Evolutionary conservation across 1,140 invertebrate genomes (phyloP).

Genomic region (Papilio dardanus): DNA sequence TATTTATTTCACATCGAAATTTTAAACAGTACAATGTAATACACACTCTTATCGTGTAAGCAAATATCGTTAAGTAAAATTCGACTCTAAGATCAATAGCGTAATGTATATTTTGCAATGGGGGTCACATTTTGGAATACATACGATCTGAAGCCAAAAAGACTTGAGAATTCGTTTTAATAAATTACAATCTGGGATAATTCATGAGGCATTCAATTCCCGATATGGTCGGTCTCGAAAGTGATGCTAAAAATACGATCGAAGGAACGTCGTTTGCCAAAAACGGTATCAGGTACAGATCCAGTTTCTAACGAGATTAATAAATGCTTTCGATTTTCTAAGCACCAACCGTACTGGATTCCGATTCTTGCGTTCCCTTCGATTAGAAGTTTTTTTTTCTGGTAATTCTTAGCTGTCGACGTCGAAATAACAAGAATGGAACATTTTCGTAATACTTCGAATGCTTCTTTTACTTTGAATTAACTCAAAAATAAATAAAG

Average conservation of each 20-base stretch:
- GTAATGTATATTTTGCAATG: neutral
- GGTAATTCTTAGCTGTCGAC: too few species aligned
- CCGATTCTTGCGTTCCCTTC: neutral
- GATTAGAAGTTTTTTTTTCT: too few species aligned
- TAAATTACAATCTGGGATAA: constrained; percentile 66
- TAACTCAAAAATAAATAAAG: too few species aligned
- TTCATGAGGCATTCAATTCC: constrained; percentile 77
- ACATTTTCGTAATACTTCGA: too few species aligned
- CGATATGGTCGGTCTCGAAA: constrained; percentile 66
- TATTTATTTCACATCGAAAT: neutral
- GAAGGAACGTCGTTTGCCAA: constrained; percentile 41
- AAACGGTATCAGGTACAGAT: constrained; percentile 56
- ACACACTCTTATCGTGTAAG: neutral
- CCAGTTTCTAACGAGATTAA: constrained; percentile 55
- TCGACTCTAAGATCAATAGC: neutral
- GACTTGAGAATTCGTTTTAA: constrained; percentile 39
- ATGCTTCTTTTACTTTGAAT: too few species aligned
- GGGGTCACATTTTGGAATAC: constrained; percentile 27
- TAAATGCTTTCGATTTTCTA: constrained; percentile 36
- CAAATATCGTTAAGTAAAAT: neutral
- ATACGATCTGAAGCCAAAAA: constrained; percentile 49
- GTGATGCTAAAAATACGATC: constrained; percentile 70
- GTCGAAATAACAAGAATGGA: too few species aligned
- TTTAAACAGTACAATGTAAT: neutral
- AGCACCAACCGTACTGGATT: constrained; percentile 27